Conservation (phyloP, 2,797 vertebrate species). For the Chelonia mydas region DNA sequence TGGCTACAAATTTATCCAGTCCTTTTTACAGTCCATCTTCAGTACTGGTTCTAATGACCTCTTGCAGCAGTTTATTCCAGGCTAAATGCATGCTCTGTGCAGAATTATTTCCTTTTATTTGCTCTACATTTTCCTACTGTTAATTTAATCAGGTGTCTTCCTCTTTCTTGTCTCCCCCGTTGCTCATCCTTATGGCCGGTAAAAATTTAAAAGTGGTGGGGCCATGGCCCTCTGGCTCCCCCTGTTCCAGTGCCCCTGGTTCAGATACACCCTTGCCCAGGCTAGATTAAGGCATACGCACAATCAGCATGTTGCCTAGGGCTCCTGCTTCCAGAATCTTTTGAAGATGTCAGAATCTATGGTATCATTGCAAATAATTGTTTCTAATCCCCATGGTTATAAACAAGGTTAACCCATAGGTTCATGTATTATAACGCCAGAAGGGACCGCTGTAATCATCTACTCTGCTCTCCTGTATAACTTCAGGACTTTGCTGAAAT, state of each 20-base stretch:
- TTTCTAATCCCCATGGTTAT: not conserved
- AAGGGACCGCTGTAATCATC: not conserved
- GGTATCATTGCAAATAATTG: not conserved
- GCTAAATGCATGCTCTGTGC: slow-evolving; percentile 11
- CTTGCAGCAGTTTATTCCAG: slow-evolving; percentile 4
- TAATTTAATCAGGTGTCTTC: slow-evolving; percentile 23
- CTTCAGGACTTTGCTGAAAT: not conserved
- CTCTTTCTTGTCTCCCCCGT: not conserved
- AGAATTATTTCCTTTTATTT: slow-evolving; percentile 61
- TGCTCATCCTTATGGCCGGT: too few species aligned
- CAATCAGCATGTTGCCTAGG: not conserved
- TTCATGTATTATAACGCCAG: not conserved
- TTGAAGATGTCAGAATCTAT: not conserved
- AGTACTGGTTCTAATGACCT: slow-evolving; percentile 60
- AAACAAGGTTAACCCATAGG: not conserved
- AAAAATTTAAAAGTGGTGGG: too few species aligned
- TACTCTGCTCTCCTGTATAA: not conserved
- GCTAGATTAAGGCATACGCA: not conserved
- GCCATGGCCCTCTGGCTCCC: too few species aligned
- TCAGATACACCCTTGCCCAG: not conserved
- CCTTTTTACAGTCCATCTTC: slow-evolving; percentile 58
- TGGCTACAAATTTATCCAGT: slow-evolving; percentile 57
- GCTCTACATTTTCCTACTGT: not conserved
- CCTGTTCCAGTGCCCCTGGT: not conserved
- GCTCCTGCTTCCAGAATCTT: not conserved